Conservation (phyloP, 2,113 vertebrate species). For the Cyrtonyx montezumae region DNA sequence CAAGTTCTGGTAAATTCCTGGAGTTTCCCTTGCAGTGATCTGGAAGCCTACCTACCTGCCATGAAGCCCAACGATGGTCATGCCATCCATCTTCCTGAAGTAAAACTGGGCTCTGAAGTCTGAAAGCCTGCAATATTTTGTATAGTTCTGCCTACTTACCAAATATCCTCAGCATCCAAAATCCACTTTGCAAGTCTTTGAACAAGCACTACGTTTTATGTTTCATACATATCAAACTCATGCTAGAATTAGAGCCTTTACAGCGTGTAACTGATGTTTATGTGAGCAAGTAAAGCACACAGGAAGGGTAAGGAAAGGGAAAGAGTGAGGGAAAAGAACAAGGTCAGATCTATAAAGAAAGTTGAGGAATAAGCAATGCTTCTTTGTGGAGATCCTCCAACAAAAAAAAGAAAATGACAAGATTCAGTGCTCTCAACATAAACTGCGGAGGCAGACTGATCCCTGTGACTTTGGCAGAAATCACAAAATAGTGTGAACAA, state of each 20-base stretch:
- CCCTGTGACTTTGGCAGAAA: background rate
- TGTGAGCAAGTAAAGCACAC: background rate
- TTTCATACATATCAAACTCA: background rate
- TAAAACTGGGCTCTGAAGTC: background rate
- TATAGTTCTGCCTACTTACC: background rate
- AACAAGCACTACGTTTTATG: background rate
- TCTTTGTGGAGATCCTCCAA: background rate
- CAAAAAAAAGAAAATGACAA: background rate
- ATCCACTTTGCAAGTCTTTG: background rate
- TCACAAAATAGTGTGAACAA: background rate
- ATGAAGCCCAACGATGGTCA: background rate
- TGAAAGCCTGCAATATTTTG: background rate
- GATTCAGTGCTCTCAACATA: background rate
- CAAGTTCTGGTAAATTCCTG: background rate
- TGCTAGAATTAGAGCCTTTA: background rate
- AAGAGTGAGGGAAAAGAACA: background rate
- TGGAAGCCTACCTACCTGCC: background rate
- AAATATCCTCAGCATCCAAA: background rate
- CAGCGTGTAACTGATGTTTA: background rate
- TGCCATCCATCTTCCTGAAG: background rate
- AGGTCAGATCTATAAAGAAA: background rate
- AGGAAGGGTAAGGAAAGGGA: background rate
- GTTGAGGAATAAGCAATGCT: background rate
- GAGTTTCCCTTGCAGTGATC: background rate
- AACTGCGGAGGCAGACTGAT: background rate